Evolutionary conservation across 2,113 vertebrate genomes (phyloP).

Genomic region (Petrocephalus microphthalmus): DNA sequence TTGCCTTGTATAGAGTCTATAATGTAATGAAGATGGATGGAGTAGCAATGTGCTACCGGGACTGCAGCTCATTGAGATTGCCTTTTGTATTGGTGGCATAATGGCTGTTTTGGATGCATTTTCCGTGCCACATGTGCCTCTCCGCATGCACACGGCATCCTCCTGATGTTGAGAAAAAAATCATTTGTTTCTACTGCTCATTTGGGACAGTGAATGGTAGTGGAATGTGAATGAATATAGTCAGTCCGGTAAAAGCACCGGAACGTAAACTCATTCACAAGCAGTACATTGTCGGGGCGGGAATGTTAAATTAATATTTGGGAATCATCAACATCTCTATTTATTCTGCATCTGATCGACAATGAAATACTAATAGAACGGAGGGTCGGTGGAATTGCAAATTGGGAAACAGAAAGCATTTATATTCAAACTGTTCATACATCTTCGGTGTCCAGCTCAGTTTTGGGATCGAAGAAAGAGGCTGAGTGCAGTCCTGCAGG

Average conservation of each 20-base stretch:
- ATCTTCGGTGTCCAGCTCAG: neutral
- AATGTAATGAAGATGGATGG: neutral
- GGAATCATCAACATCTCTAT: neutral
- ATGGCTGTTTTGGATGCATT: neutral
- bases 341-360: neutral
- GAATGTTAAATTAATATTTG: neutral
- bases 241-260: neutral
- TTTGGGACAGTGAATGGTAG: neutral
- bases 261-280: neutral
- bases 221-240: neutral
- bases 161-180: neutral
- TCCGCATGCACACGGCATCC: neutral
- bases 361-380: neutral
- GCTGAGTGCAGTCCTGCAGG: neutral
- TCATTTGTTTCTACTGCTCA: slow-evolving; percentile 8
- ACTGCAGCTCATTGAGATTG: neutral
- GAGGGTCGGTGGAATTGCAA: neutral
- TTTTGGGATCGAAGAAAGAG: neutral
- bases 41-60: neutral
- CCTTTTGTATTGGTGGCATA: neutral
- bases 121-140: neutral
- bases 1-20: neutral
- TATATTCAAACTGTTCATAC: neutral
- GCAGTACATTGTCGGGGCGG: neutral
- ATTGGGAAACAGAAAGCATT: neutral